phyloP scores from a whole-genome alignment of 2,797 vertebrate genomes.

The Pygocentrus nattereri region DNA sequence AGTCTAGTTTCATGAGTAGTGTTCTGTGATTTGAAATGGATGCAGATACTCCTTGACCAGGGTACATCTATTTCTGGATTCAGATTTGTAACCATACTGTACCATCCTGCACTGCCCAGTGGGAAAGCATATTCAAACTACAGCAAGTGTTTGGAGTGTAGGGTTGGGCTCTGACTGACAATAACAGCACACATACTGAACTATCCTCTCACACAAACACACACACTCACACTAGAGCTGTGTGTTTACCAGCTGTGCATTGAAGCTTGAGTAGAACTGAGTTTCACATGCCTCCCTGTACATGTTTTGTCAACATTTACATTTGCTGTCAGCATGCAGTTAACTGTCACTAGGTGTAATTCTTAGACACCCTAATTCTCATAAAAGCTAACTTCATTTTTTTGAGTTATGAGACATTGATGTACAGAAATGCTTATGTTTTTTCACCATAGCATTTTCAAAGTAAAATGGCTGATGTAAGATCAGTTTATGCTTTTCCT shows the following conservation, averaged over 20 bases:
- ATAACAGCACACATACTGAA: background rate
- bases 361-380: background rate
- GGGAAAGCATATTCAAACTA: background rate
- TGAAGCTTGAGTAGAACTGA: conserved; percentile 7
- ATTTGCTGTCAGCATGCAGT: conserved; percentile 26
- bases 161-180: background rate
- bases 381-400: background rate
- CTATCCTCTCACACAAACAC: background rate
- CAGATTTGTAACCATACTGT: no score
- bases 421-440: no score
- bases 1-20: no score
- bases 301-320: conserved; percentile 18
- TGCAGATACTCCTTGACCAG: no score
- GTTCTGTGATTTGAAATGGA: no score
- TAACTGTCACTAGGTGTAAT: background rate
- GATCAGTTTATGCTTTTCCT: background rate
- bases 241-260: conserved; percentile 15
- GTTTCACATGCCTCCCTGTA: conserved; percentile 6
- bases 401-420: no score
- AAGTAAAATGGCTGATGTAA: background rate
- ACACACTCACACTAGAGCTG: conserved; percentile 45
- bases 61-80: no score
- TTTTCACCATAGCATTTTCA: no score
- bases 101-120: no score
- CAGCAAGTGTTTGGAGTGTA: conserved; percentile 20